Conservation (phyloP, 1,140 invertebrate genomes). For the Leptopilina clavipes region DNA sequence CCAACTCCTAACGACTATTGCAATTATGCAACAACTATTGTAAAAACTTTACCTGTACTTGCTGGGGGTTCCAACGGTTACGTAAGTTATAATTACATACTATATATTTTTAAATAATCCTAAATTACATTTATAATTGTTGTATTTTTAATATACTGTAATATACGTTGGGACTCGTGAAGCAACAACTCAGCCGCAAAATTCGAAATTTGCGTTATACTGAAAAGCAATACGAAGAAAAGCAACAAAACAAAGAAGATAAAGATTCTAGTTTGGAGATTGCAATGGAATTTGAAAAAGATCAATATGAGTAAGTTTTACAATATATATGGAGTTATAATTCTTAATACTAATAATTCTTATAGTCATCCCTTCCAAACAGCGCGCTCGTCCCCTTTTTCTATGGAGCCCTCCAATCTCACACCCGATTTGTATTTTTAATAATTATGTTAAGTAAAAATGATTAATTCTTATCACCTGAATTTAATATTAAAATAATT, state of each 20-base stretch:
- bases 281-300: not conserved
- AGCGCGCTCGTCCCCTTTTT: too few species aligned
- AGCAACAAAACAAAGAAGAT: slow-evolving; percentile 13
- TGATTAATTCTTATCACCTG: too few species aligned
- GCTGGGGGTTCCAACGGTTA: not conserved
- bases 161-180: not conserved
- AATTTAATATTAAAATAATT: too few species aligned
- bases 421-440: too few species aligned
- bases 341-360: too few species aligned
- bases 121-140: too few species aligned
- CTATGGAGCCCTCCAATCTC: too few species aligned
- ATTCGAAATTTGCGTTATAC: slow-evolving; percentile 2
- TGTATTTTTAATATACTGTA: not conserved
- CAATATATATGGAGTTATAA: too few species aligned
- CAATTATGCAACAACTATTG: not conserved
- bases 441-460: too few species aligned
- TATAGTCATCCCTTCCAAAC: not conserved
- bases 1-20: not conserved
- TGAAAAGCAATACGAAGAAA: not conserved
- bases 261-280: slow-evolving; percentile 6
- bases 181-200: not conserved
- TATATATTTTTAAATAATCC: too few species aligned
- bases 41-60: not conserved
- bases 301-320: slow-evolving; percentile 30
- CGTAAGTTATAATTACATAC: not conserved